Conservation (phyloP, 2,888 invertebrate genomes). For the Argynnis bischoffii region DNA sequence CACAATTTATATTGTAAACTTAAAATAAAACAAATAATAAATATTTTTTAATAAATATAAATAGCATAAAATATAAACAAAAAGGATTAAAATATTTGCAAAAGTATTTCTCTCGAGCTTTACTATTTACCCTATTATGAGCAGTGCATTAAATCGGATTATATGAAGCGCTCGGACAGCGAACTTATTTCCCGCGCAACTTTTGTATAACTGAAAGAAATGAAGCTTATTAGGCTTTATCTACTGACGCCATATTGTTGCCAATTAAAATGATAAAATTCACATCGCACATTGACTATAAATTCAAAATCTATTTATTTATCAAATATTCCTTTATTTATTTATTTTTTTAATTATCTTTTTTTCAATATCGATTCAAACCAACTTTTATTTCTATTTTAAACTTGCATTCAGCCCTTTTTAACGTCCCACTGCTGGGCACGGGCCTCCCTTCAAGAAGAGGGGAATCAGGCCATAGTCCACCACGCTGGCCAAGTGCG, state of each 20-base stretch:
- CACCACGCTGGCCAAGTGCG: too few species aligned
- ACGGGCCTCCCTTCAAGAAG: too few species aligned
- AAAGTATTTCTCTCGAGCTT: background rate
- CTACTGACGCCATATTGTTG: slow-evolving; percentile 1
- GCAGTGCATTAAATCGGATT: slow-evolving; percentile 25
- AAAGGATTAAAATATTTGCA: background rate
- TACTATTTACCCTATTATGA: slow-evolving; percentile 15
- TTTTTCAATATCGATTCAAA: too few species aligned
- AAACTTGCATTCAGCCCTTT: too few species aligned
- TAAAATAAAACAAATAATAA: too few species aligned
- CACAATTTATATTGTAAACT: too few species aligned
- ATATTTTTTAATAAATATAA: too few species aligned
- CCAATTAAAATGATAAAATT: background rate
- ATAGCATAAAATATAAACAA: background rate
- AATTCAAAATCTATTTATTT: background rate
- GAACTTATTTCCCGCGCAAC: slow-evolving; percentile 15
- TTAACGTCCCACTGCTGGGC: too few species aligned
- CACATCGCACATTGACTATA: background rate
- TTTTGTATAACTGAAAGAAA: slow-evolving; percentile 13
- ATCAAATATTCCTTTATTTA: background rate
- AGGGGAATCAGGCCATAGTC: too few species aligned
- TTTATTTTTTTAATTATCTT: too few species aligned
- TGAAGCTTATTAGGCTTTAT: slow-evolving; percentile 15
- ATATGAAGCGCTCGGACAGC: slow-evolving; percentile 15
- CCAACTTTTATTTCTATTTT: too few species aligned